Base-by-base conservation (phyloP, 2,888 invertebrate genomes). In the Autographa pulchrina region DNA sequence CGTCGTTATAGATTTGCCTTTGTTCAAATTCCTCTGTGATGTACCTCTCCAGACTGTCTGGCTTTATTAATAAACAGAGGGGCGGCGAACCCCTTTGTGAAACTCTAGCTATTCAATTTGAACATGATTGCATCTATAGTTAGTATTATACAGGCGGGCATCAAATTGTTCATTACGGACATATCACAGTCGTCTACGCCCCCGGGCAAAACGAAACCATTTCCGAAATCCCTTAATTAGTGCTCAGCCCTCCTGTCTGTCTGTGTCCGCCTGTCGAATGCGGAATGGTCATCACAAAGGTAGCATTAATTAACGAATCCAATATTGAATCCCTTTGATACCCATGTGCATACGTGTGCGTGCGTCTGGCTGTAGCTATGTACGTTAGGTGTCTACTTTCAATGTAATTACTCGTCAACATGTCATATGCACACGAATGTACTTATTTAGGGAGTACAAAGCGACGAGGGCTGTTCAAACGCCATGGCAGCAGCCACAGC, bases 291-390 rank as follows among this genome's bases (percentile, higher is more conserved):
- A 83, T 85, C 89, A 88, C 89, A 90, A 88, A 87, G 90, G 90
- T 87, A 87, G 86, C 86, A 88, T 90, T 91, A 90, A 90, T 90
- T 90, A 91, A 90, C 86, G 85, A 86, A 88, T 88, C 85, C 89
- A 85, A 89, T 89, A 89, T 89, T 87, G 88, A 87, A 89, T 87
- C 88, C 83, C 61, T 83, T 86, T 84, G 82, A 85, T 88, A 86
- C 83, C 62, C 68, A 58, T 41, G 67, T 66, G 59, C 25, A 61
- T 20, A 54, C 75, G 64, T 52, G 62, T 62, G 62, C 20, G 54
- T 60, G 25, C 62, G 43, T 62, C 48, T 67, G 20, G 58, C 14
- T 54, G 43, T 62, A 52, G 58, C 65, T 62, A 68, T 63, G 82
- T 82, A 77, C 75, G 77, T 81, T 69, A 73, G 80, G 82, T 79